These are phyloP conservation scores for Ischnus inquisitorius DNA, from an alignment of 2,888 invertebrate species.

Conservation along the genomic window DNA sequence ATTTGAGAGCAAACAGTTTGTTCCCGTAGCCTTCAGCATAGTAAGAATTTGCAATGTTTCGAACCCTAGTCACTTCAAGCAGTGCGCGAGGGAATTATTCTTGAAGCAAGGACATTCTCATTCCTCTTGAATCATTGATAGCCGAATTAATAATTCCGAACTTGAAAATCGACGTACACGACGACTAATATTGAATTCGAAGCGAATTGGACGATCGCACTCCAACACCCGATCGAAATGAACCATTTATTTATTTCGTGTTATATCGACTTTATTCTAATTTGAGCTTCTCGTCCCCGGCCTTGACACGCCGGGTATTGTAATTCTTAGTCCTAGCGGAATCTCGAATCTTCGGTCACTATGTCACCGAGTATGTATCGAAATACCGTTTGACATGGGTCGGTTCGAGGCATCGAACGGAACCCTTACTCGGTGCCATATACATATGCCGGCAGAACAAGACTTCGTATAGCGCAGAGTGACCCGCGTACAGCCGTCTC, in stretches of 20 bases:
- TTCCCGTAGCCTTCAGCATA: too few relatives aligned
- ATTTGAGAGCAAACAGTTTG: too few relatives aligned
- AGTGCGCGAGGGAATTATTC: too few relatives aligned
- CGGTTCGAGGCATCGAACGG: conserved; percentile 16
- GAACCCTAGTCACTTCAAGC: too few relatives aligned
- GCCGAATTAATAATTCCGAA: background rate
- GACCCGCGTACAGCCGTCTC: conserved; percentile 3
- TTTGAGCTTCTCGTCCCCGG: background rate
- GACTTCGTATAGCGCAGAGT: conserved; percentile 4
- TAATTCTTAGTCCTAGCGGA: conserved; percentile 40
- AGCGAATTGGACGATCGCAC: background rate
- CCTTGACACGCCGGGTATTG: conserved; percentile 5
- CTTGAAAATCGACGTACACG: background rate
- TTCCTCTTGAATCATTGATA: too few relatives aligned
- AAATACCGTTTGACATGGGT: conserved; percentile 53
- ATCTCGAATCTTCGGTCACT: conserved; percentile 29
- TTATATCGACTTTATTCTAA: background rate
- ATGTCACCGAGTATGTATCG: conserved; percentile 57
- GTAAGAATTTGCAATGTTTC: too few relatives aligned
- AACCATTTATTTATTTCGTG: background rate
- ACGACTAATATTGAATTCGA: background rate
- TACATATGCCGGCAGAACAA: conserved; percentile 11
- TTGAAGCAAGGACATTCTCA: too few relatives aligned
- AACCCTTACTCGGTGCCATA: background rate
- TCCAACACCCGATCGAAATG: background rate